Conservation (phyloP, 2,797 vertebrate species). For the Chiroxiphia lanceolata region DNA sequence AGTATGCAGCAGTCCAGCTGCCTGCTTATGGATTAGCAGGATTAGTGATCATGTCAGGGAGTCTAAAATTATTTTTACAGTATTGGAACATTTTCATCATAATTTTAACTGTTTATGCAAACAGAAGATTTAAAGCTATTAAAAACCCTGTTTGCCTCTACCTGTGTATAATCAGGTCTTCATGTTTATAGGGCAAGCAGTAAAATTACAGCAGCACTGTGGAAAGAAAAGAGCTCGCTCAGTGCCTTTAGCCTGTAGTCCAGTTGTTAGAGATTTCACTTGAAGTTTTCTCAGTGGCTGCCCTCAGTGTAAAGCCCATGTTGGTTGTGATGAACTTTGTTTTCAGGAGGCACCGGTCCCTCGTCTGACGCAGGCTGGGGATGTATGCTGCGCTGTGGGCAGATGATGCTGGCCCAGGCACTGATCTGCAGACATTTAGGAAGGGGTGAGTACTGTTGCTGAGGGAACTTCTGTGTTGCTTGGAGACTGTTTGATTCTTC, state of each 20-base stretch:
- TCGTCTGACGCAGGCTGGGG: conserved; percentile 88
- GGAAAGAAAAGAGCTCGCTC: neutral
- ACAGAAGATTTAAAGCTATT: neutral
- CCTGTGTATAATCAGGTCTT: neutral
- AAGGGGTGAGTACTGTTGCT: conserved; percentile 74
- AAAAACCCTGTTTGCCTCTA: neutral
- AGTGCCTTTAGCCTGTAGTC: neutral
- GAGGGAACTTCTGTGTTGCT: neutral
- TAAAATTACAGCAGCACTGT: too few species aligned
- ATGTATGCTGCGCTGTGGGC: conserved; percentile 90
- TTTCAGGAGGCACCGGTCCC: conserved; percentile 84
- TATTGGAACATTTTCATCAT: neutral
- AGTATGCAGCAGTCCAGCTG: conserved; percentile 56
- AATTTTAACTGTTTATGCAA: neutral
- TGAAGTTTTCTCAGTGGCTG: neutral
- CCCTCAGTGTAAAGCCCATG: rapidly evolving
- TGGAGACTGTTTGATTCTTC: neutral
- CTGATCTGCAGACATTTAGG: conserved; percentile 85
- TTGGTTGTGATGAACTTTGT: neutral
- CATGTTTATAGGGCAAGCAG: neutral
- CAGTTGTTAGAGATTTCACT: neutral
- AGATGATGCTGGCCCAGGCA: conserved; percentile 90
- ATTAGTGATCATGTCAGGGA: neutral
- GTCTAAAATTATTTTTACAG: neutral
- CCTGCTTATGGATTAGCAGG: neutral